phyloP scores from a whole-genome alignment of 1,140 invertebrate genomes.

The Eumeta japonica region DNA sequence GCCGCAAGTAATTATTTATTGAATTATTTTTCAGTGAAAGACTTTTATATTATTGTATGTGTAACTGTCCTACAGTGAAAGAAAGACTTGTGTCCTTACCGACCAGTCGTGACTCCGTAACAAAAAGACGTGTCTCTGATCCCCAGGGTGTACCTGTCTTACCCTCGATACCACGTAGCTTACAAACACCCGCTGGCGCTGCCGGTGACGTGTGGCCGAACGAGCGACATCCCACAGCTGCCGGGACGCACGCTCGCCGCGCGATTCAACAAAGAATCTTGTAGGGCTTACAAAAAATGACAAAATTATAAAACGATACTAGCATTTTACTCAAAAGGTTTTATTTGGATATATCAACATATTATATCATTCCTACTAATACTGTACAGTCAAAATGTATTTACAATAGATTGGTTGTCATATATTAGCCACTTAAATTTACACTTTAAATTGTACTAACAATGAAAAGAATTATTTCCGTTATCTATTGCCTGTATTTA shows the following conservation, averaged over 20 bases:
- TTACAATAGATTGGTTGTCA: background rate
- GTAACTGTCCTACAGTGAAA: no score
- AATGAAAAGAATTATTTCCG: no score
- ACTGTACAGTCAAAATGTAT: background rate
- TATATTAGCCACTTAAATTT: background rate
- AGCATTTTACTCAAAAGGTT: background rate
- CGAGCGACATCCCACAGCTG: slow-evolving; percentile 45
- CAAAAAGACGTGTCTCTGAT: no score
- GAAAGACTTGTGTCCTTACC: no score
- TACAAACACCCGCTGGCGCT: slow-evolving; percentile 59
- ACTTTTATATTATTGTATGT: no score
- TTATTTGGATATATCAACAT: background rate
- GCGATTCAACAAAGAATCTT: slow-evolving; percentile 40
- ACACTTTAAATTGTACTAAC: no score
- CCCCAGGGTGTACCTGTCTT: slow-evolving; percentile 56
- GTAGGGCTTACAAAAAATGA: slow-evolving; percentile 35
- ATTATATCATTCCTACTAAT: background rate
- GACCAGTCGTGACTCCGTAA: no score
- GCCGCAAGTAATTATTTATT: background rate
- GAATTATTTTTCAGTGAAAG: background rate
- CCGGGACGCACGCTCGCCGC: slow-evolving; percentile 56
- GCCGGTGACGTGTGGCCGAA: slow-evolving; percentile 48
- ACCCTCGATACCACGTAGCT: slow-evolving; percentile 54
- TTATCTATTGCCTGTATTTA: no score
- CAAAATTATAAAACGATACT: no score